A percentile compares a stretch with the other conserved stretches of the same genome.
phyloP scores from a whole-genome alignment of 2,888 invertebrate genomes.

The Eudiplozoon nipponicum region DNA sequence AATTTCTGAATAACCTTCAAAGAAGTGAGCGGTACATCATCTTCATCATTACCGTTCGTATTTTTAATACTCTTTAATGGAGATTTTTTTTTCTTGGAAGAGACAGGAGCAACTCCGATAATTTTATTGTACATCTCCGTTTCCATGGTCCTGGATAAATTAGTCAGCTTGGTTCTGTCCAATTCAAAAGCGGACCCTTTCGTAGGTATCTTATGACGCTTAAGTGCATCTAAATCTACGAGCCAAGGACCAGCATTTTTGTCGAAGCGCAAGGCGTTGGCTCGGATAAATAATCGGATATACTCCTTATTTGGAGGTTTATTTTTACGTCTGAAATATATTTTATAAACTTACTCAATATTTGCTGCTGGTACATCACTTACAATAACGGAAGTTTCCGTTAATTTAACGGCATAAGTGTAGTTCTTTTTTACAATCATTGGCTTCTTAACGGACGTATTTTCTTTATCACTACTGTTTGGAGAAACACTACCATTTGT shows the following conservation, averaged over 20 bases:
- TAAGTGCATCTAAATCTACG: neutral
- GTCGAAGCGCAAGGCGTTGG: neutral
- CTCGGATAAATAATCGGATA: neutral
- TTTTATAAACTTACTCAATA: no score
- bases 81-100: no score
- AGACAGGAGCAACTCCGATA: no score
- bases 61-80: no score
- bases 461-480: conserved; percentile 2
- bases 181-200: neutral
- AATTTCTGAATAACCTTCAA: no score
- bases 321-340: neutral
- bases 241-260: neutral
- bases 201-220: neutral
- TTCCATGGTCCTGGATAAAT: no score
- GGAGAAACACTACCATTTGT: no score
- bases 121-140: no score
- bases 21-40: no score
- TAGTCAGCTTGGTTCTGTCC: neutral
- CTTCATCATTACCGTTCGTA: no score
- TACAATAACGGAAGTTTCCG: no score
- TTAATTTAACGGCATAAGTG: neutral
- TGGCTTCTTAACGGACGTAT: neutral
- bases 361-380: no score
- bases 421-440: neutral
- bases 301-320: neutral